Base-by-base conservation (phyloP, 1,140 invertebrate genomes). In the Stratiolaelaps scimitus region DNA sequence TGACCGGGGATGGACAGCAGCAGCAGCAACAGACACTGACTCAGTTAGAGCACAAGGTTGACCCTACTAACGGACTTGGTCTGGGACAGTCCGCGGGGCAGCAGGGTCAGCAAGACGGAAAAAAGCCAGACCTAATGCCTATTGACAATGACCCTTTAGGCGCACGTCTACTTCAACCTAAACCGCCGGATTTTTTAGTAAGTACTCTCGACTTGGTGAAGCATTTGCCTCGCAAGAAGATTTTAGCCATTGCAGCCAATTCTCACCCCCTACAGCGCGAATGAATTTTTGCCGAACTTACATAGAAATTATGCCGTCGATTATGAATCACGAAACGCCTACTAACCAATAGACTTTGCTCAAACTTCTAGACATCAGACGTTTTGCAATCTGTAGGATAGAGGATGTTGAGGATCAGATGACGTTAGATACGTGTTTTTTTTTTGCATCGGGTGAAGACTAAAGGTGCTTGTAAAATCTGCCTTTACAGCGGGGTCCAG, bases 161-260 rank as follows among this genome's bases (percentile, higher is more conserved):
- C 17, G 53, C 53, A 17, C 53, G 53, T 26, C 53, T 60, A 17
- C 53, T 60, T 29, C 53, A 60, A 23, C 53, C 53, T 26, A 60
- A 60, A 60, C 53, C 53, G 26, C 53, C 53, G 53, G 53, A 60
- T 60, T 60, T 60, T 60, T 60, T 60, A 60, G 53, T 60, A 26
- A 60, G 53, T 60, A 19, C 15, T 6, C 7, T 20, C 15, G 47
- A 15, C 10, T 6, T 40, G 5, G 10, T 40, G n/a, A 40, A 40
- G 34, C 34, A 10, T 10, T n/a, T 40, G 34, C 10, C 10, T 40
- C 34, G 10, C n/a, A n/a, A n/a, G n/a, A 40, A 40, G 10, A 40
- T 40, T 40, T 40, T 40, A 10, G 4, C 34, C 10, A 40, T 40
- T n/a, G 10, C 4, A 10, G 34, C 34, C 10, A 10, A 4, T 40